These are phyloP conservation scores for Trissolcus brochymenae DNA, from an alignment of 2,888 invertebrate genomes.

Conservation along the genomic window DNA sequence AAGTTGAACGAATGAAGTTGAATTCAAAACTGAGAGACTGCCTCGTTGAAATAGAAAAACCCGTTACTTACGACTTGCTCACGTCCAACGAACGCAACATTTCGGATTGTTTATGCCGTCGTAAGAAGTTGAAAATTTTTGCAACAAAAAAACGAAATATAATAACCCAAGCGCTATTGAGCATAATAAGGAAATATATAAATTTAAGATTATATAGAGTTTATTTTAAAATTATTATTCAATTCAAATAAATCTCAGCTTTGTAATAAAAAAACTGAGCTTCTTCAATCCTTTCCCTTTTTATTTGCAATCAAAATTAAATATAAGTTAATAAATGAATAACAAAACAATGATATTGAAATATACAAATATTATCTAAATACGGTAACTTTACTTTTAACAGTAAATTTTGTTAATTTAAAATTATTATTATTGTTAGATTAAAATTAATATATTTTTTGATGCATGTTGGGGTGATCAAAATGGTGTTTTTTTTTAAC, in stretches of 20 bases:
- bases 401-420: too few relatives aligned
- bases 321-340: too few relatives aligned
- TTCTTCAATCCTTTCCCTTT: too few relatives aligned
- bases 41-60: slow-evolving; percentile 27
- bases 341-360: too few relatives aligned
- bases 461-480: too few relatives aligned
- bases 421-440: too few relatives aligned
- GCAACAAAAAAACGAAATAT: slow-evolving; percentile 15
- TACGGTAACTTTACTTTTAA: too few relatives aligned
- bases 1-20: slow-evolving; percentile 5
- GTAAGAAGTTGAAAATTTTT: slow-evolving; percentile 34
- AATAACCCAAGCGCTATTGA: slow-evolving; percentile 50
- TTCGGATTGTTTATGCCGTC: slow-evolving; percentile 49
- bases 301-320: too few relatives aligned
- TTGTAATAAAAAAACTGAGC: slow-evolving; percentile 64
- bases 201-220: slow-evolving; percentile 71
- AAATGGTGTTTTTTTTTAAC: too few relatives aligned
- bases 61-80: slow-evolving; percentile 33
- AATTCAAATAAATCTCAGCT: slow-evolving; percentile 74
- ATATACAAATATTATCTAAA: too few relatives aligned
- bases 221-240: slow-evolving; percentile 74
- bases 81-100: slow-evolving; percentile 28
- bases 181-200: slow-evolving; percentile 59
- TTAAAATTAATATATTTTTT: too few relatives aligned
- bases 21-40: slow-evolving; percentile 26